Percentiles rank a stretch among this genome's conserved stretches.
These are phyloP conservation scores for Emmelina monodactyla DNA, from an alignment of 2,888 invertebrate species.

Conservation along the genomic window DNA sequence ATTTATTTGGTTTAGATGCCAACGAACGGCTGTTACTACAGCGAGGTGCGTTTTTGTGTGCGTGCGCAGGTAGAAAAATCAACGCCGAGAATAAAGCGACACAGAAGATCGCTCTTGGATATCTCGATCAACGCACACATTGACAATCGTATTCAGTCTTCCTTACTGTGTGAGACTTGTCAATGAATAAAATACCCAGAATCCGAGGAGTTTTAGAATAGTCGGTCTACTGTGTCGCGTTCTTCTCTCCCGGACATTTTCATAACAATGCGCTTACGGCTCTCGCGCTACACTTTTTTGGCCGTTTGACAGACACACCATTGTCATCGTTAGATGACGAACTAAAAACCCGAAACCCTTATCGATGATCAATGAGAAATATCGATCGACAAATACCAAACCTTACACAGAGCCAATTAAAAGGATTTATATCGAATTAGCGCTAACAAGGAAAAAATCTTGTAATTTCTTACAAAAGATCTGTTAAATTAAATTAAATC, in stretches of 20 bases:
- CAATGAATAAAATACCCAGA: too few relatives aligned
- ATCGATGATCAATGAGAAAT: slow-evolving; percentile 49
- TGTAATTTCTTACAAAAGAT: not conserved
- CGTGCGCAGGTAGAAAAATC: slow-evolving; percentile 55
- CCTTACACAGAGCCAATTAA: slow-evolving; percentile 42
- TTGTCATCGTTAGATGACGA: slow-evolving; percentile 59
- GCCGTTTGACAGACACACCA: slow-evolving; percentile 59
- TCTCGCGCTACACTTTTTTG: slow-evolving; percentile 50
- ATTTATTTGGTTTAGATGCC: slow-evolving; percentile 47
- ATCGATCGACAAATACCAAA: slow-evolving; percentile 35
- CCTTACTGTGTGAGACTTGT: too few relatives aligned
- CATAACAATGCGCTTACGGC: slow-evolving; percentile 62
- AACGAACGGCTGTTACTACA: slow-evolving; percentile 41
- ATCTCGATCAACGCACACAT: too few relatives aligned
- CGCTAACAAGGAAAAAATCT: not conserved
- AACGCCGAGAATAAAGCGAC: too few relatives aligned
- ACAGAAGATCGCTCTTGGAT: too few relatives aligned
- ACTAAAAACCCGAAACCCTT: slow-evolving; percentile 47
- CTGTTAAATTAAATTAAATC: not conserved
- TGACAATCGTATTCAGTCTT: too few relatives aligned
- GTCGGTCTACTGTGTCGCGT: too few relatives aligned
- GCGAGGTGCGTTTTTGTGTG: slow-evolving; percentile 36
- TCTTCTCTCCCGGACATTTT: slow-evolving; percentile 57
- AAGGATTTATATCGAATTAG: not conserved
- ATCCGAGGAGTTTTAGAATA: too few relatives aligned